These are phyloP conservation scores for Parotocinclus haroldoi DNA, from an alignment of 2,797 vertebrate species.

Conservation along the genomic window DNA sequence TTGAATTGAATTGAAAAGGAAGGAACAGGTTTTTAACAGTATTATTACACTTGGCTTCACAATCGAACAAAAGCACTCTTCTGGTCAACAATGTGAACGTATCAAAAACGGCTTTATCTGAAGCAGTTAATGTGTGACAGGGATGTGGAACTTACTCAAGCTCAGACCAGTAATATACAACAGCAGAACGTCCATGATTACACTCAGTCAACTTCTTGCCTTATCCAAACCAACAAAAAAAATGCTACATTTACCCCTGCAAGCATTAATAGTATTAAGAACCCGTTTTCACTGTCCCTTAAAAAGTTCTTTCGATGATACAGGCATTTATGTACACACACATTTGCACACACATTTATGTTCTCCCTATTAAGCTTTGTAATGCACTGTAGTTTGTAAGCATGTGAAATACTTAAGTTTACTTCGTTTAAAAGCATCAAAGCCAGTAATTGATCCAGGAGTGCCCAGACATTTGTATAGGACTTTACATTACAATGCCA, in stretches of 20 bases:
- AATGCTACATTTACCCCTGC: constrained; percentile 2
- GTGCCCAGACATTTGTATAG: no score
- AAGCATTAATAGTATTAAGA: constrained; percentile 8
- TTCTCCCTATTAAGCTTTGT: no score
- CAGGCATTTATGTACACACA: no score
- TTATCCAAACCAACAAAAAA: not conserved
- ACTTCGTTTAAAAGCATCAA: no score
- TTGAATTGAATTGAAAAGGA: no score
- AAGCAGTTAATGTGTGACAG: constrained; percentile 9
- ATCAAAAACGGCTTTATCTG: constrained; percentile 3
- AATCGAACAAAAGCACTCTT: constrained; percentile 4
- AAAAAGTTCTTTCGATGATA: not conserved
- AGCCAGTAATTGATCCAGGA: no score
- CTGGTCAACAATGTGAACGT: not conserved
- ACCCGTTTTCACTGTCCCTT: not conserved
- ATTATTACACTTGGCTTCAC: not conserved
- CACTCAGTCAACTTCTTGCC: constrained; percentile 5
- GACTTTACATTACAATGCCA: not conserved
- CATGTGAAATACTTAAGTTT: no score
- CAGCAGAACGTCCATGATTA: not conserved
- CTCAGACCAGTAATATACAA: not conserved
- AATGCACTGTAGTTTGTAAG: no score
- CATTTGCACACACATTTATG: no score
- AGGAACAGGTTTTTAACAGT: constrained; percentile 25
- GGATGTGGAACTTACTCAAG: not conserved